Conservation (phyloP, 2,113 vertebrate genomes). For the Dasypus novemcinctus region DNA sequence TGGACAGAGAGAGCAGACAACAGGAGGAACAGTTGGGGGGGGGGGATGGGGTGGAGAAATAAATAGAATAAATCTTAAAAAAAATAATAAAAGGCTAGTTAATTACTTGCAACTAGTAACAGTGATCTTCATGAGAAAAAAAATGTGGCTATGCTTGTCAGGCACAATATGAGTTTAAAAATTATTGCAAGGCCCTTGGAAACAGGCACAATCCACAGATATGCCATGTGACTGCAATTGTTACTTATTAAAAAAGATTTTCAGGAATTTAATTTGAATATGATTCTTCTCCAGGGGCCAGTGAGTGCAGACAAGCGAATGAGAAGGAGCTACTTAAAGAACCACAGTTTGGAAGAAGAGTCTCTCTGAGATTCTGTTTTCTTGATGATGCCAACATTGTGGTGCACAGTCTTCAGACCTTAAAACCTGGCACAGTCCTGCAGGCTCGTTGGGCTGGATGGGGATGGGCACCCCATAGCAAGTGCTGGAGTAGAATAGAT, state of each 20-base stretch:
- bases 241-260: neutral
- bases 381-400: neutral
- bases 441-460: no score
- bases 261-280: neutral
- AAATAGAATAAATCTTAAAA: no score
- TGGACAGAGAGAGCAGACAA: no score
- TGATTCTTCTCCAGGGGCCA: neutral
- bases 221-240: neutral
- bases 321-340: neutral
- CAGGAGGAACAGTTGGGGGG: no score
- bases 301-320: neutral
- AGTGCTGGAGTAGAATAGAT: neutral
- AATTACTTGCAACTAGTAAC: neutral
- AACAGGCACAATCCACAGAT: neutral
- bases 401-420: neutral
- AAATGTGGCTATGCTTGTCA: neutral
- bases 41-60: no score
- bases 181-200: neutral
- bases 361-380: neutral
- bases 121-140: neutral
- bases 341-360: neutral
- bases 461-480: accelerated
- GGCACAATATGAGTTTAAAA: neutral
- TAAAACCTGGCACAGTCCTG: neutral
- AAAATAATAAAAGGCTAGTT: no score